A percentile compares a stretch with the other conserved stretches of the same genome.
Conservation (phyloP, 2,113 vertebrate genomes). For the Oryzias melastigma region DNA sequence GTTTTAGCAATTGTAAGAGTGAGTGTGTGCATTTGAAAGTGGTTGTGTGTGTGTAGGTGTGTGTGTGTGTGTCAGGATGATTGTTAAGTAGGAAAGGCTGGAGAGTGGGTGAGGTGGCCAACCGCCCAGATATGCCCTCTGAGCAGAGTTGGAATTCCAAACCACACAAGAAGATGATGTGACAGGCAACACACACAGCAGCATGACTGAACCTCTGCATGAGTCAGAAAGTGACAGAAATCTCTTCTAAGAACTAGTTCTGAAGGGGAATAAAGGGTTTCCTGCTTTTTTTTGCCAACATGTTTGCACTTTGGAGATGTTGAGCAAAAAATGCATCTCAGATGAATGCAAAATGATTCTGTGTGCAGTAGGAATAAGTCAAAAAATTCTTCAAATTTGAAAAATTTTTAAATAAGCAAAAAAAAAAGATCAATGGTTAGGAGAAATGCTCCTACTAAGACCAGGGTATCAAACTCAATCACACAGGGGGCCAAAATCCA, state of each 20-base stretch:
- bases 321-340: no score
- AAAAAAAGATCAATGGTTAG: no score
- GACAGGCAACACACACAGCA: conserved; percentile 18
- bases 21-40: conserved; percentile 28
- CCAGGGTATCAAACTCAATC: no score
- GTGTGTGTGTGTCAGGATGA: conserved; percentile 35
- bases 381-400: no score
- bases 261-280: background rate
- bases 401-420: no score
- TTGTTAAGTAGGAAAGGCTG: conserved; percentile 54
- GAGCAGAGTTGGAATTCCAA: conserved; percentile 56
- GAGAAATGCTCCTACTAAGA: no score
- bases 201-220: background rate
- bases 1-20: conserved; percentile 60
- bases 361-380: no score
- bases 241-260: background rate
- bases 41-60: conserved; percentile 32
- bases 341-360: no score
- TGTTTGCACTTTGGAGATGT: no score
- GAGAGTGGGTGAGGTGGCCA: conserved; percentile 52
- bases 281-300: no score
- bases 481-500: no score
- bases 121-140: conserved; percentile 51
- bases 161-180: conserved; percentile 62
- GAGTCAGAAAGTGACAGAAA: background rate